phyloP scores from a whole-genome alignment of 2,797 vertebrate species.

The Dipus sagitta region DNA sequence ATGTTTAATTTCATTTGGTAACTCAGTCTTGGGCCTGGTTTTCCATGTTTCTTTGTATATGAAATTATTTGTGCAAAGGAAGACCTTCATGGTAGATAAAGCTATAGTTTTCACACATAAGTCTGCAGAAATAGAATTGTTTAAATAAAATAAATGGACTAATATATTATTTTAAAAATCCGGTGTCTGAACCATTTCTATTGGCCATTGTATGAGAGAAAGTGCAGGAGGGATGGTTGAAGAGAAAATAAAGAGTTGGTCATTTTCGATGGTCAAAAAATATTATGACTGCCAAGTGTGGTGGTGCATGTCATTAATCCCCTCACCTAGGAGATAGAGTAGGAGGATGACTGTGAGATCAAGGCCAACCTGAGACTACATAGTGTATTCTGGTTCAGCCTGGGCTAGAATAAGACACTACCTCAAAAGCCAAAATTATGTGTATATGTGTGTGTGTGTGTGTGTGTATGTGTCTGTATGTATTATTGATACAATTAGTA shows the following conservation, averaged over 20 bases:
- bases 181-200: not conserved
- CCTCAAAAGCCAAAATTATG: no score
- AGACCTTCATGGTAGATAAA: not conserved
- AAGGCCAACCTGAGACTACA: no score
- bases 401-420: no score
- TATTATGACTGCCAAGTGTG: no score
- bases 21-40: slow-evolving; percentile 8
- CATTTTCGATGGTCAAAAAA: not conserved
- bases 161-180: slow-evolving; percentile 18
- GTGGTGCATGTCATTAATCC: no score
- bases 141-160: slow-evolving; percentile 34
- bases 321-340: no score
- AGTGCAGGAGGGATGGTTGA: not conserved
- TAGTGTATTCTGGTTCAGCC: no score
- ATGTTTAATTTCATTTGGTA: slow-evolving; percentile 59
- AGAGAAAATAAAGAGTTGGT: not conserved
- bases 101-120: slow-evolving; percentile 18
- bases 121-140: slow-evolving; percentile 43
- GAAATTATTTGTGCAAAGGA: not conserved
- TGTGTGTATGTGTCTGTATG: no score
- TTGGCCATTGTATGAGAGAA: not conserved
- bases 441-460: not conserved
- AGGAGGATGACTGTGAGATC: no score
- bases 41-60: not conserved
- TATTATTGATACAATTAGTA: slow-evolving; percentile 9